Evolutionary conservation across 2,888 invertebrate species (phyloP).

Genomic region (Oscheius sp.): DNA sequence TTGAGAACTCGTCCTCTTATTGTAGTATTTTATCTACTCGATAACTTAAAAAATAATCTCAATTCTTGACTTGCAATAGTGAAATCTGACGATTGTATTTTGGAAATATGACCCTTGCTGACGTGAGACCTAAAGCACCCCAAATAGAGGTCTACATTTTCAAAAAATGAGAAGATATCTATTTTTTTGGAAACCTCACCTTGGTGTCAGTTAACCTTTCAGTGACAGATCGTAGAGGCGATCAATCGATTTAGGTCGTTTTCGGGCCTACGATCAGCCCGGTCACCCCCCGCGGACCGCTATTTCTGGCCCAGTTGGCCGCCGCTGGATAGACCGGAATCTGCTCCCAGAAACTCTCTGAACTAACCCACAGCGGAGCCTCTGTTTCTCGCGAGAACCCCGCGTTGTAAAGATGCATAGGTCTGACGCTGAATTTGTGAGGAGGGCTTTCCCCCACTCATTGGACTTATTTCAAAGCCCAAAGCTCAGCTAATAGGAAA

Average conservation of each 20-base stretch:
- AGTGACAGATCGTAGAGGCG: not conserved
- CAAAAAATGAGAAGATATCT: not conserved
- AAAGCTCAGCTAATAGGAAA: too few relatives aligned
- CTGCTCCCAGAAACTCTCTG: slow-evolving; percentile 5
- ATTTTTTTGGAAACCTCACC: not conserved
- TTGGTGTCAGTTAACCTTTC: not conserved
- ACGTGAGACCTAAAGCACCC: too few relatives aligned
- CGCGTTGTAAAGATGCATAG: slow-evolving; percentile 21
- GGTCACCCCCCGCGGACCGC: slow-evolving; percentile 23
- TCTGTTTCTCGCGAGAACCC: not conserved
- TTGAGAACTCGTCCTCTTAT: too few relatives aligned
- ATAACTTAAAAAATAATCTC: too few relatives aligned
- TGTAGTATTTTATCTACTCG: too few relatives aligned
- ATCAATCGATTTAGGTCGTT: slow-evolving; percentile 24
- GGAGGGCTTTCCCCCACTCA: too few relatives aligned
- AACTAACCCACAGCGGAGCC: not conserved
- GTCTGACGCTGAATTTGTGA: too few relatives aligned
- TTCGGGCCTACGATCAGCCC: slow-evolving; percentile 11
- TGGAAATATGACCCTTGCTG: not conserved
- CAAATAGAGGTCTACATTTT: too few relatives aligned
- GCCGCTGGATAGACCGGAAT: slow-evolving; percentile 24
- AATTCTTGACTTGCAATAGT: not conserved
- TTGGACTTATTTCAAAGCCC: too few relatives aligned
- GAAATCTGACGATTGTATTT: not conserved
- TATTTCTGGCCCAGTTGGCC: slow-evolving; percentile 26